Evolutionary conservation across 53 echinoderm and acorn worm genomes (phyloP), one percentile per base, ranked within the genome.

Genomic region (Echinarachnius parma): DNA sequence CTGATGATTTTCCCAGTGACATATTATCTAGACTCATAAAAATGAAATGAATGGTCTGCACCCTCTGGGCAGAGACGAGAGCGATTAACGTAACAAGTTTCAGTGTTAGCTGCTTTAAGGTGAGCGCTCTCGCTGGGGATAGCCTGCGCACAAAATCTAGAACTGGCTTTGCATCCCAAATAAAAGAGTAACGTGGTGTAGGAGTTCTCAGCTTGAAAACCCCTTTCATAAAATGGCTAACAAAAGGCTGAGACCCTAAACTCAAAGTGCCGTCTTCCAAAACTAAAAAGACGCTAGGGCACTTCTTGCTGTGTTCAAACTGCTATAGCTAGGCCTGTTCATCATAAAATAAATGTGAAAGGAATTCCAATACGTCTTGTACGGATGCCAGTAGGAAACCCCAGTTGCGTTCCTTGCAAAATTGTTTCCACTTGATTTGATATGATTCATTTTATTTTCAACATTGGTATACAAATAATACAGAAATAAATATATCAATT

Each of bases 131-230:
- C 1, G 76, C 64, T 54, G 82, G 64, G 1, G 65, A 54, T 13
- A 65, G 62, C 25, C 53, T 82, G 5, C 57, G 21, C 10, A 63
- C 20, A 18, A 44, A 75, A 29, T 75, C 47, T 14, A 75, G 46
- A 20, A 82, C 76, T 14, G 64, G 13, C 13, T 33, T 32, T 1
- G 77, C 76, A 45, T 82, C 82, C 82, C 76, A 82, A 14, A 76
- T 52, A 29, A 24, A 21, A 26, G 48, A 18, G 34, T 76, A 82
- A 7, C 75, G 44, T 4, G 63, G 61, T 9, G 47, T 11, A 52
- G 81, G 35, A 3, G 72, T 48, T 16, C 52, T 70, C 8, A 76
- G 21, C 5, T 82, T 15, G 34, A 75, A 76, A 8, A 76, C 55
- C 16, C 82, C 82, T 59, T 46, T 80, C 59, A 59, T 58, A 67